Base-by-base conservation (phyloP, 2,113 vertebrate species). In the Gadus chalcogrammus region DNA sequence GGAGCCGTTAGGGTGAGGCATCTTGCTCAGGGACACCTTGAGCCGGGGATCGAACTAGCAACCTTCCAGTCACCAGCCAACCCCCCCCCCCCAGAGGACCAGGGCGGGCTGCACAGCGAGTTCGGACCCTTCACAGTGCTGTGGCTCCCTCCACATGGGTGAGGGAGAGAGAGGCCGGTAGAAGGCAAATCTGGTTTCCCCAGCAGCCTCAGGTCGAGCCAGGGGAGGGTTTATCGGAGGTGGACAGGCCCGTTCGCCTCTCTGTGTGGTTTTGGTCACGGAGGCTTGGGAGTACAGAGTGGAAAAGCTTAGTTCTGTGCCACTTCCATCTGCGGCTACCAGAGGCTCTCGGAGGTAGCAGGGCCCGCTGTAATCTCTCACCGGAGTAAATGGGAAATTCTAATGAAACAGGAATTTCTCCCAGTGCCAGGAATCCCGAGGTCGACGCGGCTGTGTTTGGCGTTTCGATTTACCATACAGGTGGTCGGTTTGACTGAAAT, bases 321-420 rank as follows among this genome's bases (percentile, higher is more conserved):
- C 61, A 53, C 79, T 59, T 76, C 72, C 72, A 61, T 79, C 13
- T n/a, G 20, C 58, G 6, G 77, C 42, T 81, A 76, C 72, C 73
- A 65, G 74, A 52, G 42, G 71, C 70, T 82, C 82, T 77, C 73
- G 65, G 59, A 68, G 73, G 69, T 71, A 65, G 65, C 24, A 28
- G 67, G 65, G 77, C 72, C 64, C 60, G 3, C 79, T 73, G 76
- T 77, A 78, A 83, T 87, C 82, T 82, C 71, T 68, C 80, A 84
- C 68, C 71, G 55, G 59, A 82, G 62, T 83, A 76, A 60, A 60
- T 60, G 55, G 55, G 55, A 56, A 83, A 80, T 71, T 73, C 59
- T 67, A 85, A 81, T 85, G 81, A 85, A 85, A 79, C 62, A 73
- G 64, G 76, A 85, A 87, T 70, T 35, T 35, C 24, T 78, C 76